These are phyloP conservation scores for Pachliopta kotzebuea DNA, from an alignment of 2,888 invertebrate genomes.

Conservation along the genomic window DNA sequence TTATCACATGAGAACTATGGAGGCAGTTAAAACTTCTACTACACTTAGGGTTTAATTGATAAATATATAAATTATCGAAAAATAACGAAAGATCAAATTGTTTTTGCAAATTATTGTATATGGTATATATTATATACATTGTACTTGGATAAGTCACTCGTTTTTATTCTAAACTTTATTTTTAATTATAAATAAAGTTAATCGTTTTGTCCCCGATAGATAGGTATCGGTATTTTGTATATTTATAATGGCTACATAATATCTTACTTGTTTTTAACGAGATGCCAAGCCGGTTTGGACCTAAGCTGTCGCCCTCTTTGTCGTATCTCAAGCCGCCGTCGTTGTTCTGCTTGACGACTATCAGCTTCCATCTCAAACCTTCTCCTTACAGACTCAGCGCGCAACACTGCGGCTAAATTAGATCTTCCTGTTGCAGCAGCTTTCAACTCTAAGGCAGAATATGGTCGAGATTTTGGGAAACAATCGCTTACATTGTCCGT, in stretches of 20 bases:
- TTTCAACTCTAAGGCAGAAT: slow-evolving; percentile 68
- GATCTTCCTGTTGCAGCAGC: slow-evolving; percentile 69
- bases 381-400: slow-evolving; percentile 82
- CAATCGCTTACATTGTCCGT: slow-evolving; percentile 48
- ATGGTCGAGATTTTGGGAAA: slow-evolving; percentile 60
- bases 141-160: too few species aligned
- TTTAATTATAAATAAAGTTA: background rate
- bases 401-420: slow-evolving; percentile 84
- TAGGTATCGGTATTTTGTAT: background rate
- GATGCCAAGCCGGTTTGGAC: slow-evolving; percentile 85
- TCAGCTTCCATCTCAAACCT: slow-evolving; percentile 83
- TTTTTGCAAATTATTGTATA: too few species aligned
- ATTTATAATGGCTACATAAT: background rate
- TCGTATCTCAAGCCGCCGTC: slow-evolving; percentile 78
- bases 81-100: too few species aligned
- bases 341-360: slow-evolving; percentile 79
- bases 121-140: too few species aligned
- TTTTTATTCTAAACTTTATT: too few species aligned
- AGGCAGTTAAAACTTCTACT: too few species aligned
- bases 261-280: slow-evolving; percentile 80
- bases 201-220: background rate
- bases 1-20: background rate
- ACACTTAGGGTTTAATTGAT: too few species aligned
- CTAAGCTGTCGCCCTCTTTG: slow-evolving; percentile 82
- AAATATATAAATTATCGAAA: too few species aligned